Conservation (phyloP, 1,140 invertebrate species). For the Eufriesea mexicana region DNA sequence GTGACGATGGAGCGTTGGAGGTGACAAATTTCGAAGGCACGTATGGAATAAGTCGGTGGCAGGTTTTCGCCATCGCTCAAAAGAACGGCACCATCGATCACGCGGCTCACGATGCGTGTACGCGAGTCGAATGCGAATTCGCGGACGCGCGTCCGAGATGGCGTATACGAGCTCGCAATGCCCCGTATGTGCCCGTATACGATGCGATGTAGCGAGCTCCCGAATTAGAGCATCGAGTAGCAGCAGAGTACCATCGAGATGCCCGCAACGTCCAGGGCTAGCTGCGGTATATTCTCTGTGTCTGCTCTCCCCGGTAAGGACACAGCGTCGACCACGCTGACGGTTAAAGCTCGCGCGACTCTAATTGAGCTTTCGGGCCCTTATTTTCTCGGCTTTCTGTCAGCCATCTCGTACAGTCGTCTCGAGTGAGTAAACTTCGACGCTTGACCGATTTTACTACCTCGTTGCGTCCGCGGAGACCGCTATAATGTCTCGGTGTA, state of each 20-base stretch:
- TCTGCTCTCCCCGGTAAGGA: too few species aligned
- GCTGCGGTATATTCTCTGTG: too few species aligned
- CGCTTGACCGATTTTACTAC: background rate
- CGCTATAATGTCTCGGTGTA: background rate
- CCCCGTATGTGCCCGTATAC: background rate
- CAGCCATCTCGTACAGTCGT: too few species aligned
- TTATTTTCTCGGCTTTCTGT: background rate
- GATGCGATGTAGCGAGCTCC: background rate
- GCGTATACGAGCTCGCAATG: background rate
- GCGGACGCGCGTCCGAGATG: background rate
- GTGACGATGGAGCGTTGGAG: too few species aligned
- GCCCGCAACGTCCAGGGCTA: background rate
- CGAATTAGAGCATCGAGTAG: background rate
- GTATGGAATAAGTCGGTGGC: background rate
- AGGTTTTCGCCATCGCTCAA: conserved; percentile 22
- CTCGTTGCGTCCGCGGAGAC: background rate
- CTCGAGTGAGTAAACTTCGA: background rate
- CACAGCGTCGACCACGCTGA: too few species aligned
- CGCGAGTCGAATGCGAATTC: conserved; percentile 3
- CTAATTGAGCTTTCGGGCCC: too few species aligned
- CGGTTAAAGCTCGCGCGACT: too few species aligned
- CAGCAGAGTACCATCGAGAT: background rate
- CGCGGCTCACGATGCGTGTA: background rate
- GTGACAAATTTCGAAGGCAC: conserved; percentile 25
- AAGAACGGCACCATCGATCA: conserved; percentile 39